Evolutionary conservation across 92 coral and sea anemone genomes (phyloP), one percentile per base, ranked within the genome.

Genomic region (Siderastrea siderea): DNA sequence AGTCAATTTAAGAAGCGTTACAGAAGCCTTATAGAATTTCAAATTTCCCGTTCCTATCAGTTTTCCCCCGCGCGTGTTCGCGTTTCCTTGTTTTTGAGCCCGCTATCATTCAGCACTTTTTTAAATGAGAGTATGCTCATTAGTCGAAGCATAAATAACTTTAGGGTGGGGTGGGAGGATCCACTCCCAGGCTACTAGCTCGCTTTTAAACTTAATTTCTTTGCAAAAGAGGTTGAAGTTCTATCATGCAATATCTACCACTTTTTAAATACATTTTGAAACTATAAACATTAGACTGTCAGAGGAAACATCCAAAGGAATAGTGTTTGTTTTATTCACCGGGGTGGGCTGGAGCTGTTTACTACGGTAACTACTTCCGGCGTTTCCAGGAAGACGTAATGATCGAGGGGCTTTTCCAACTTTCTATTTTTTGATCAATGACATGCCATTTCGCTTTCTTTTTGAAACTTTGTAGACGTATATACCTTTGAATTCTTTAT

Each of bases 1-100:
- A 54, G 84, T 15, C 59, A 68, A 80, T 67, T 80, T 80, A 67
- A 80, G 84, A 51, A 67, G 52, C 84, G 53, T 80, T 80, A 80
- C 75, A 67, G 3, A 80, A 66, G n/a, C 59, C 4, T 10, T 7
- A 67, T 48, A 43, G 71, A 44, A 44, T 38, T 38, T 7, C 50
- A 57, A 46, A 17, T 13, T 26, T 47, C 51, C 75, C 17, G 10
- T 69, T 15, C 47, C 8, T 3, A 57, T 45, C 19, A 26, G 17
- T 26, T 26, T 26, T 26, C 0, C 15, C 45, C 43, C 51, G 73
- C 51, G 51, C 47, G 50, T 10, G 7, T 8, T 3, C 11, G 11
- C 43, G 69, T 44, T 15, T 2, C 9, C 8, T 64, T 15, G 17
- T 15, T 44, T 15, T 0, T 64, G 84, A 79, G 84, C 84, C 84